Percentiles rank a stretch among this genome's conserved stretches.
Evolutionary conservation across 2,113 vertebrate species (phyloP).

Genomic region (Chaetorhynchus papuensis): DNA sequence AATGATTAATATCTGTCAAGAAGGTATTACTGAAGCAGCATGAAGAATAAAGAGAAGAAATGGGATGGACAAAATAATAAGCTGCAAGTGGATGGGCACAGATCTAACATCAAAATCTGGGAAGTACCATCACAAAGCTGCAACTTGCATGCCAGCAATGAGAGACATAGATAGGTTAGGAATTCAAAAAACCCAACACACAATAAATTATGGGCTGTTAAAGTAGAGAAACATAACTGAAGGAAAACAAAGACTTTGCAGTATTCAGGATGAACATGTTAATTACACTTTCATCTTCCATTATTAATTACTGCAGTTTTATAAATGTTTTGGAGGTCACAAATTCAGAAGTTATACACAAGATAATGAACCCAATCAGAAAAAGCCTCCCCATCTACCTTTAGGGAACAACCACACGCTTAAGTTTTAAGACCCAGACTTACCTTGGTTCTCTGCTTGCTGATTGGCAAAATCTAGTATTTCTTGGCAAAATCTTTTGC

Average conservation of each 20-base stretch:
- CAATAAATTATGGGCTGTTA: background rate
- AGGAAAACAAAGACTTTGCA: background rate
- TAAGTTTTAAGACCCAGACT: background rate
- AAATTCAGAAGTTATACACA: background rate
- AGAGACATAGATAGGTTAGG: background rate
- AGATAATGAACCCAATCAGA: background rate
- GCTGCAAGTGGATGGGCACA: background rate
- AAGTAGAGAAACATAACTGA: background rate
- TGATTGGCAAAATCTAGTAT: slow-evolving; percentile 83
- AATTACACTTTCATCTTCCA: background rate
- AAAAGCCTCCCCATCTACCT: background rate
- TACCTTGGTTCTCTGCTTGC: slow-evolving; percentile 72
- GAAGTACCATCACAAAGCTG: background rate
- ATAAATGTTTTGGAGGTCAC: background rate
- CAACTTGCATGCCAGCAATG: background rate
- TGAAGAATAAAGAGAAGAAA: background rate
- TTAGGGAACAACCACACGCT: background rate
- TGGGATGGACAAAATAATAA: background rate
- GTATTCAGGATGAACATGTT: background rate
- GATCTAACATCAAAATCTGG: background rate
- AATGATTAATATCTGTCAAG: background rate
- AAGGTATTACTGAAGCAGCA: background rate
- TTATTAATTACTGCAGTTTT: background rate
- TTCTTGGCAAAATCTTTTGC: slow-evolving; percentile 89
- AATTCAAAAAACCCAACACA: background rate